Conservation (phyloP, 1,140 invertebrate genomes). For the Atta cephalotes region DNA sequence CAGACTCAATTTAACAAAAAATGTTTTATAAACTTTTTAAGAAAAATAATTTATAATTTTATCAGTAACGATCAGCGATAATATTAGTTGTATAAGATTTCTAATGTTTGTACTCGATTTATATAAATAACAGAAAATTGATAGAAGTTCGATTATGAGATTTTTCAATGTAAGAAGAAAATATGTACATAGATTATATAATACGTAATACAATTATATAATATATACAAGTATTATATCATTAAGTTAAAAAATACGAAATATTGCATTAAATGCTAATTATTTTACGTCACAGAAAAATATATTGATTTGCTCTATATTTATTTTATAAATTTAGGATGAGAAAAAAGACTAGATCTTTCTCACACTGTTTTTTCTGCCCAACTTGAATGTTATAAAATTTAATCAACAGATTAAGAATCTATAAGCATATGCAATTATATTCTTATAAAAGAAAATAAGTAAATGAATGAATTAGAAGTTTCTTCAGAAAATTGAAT, state of each 20-base stretch:
- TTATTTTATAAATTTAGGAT: not conserved
- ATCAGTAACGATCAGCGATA: not conserved
- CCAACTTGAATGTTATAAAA: not conserved
- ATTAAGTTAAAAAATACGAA: conserved; percentile 36
- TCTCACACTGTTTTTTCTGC: not conserved
- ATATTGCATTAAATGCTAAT: conserved; percentile 34
- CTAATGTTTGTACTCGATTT: not conserved
- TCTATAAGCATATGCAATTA: not conserved
- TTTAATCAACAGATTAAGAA: not conserved
- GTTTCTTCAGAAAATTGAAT: not conserved
- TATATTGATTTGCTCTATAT: not conserved
- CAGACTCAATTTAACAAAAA: not conserved
- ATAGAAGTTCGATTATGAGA: not conserved
- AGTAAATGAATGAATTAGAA: not conserved
- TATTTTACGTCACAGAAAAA: conserved; percentile 39
- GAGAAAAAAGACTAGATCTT: not conserved
- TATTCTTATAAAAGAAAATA: not conserved
- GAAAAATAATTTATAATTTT: not conserved
- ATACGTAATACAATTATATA: conserved; percentile 22
- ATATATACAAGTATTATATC: conserved; percentile 41
- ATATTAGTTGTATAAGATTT: conserved; percentile 6
- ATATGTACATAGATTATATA: conserved; percentile 11
- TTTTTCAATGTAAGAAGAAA: not conserved
- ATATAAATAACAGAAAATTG: conserved; percentile 14
- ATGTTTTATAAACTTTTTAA: conserved; percentile 1